Conservation (phyloP, 2,797 vertebrate genomes). For the Rhinichthys osculus region DNA sequence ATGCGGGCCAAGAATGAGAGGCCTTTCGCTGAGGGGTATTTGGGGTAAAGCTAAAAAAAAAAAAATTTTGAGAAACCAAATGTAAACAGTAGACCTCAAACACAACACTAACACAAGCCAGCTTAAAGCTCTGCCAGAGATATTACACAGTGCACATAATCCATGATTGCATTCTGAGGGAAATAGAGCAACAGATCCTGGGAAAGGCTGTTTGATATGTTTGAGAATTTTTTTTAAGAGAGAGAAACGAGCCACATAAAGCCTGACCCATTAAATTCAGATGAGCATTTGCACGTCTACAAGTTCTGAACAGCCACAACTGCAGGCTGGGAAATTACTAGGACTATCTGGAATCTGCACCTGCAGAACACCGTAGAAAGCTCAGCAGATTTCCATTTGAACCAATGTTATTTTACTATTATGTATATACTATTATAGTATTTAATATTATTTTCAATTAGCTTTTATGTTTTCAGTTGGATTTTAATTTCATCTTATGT, state of each 20-base stretch:
- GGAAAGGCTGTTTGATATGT: slow-evolving; percentile 38
- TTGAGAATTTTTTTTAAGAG: slow-evolving; percentile 21
- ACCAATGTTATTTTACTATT: background rate
- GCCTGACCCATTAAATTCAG: slow-evolving; percentile 21
- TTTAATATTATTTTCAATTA: background rate
- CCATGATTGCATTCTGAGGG: slow-evolving; percentile 38
- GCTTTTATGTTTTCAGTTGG: background rate
- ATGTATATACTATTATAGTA: background rate
- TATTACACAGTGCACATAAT: slow-evolving; percentile 6
- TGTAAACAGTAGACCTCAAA: slow-evolving; percentile 36
- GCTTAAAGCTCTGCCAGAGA: slow-evolving; percentile 20
- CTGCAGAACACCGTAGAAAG: background rate
- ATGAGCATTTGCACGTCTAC: slow-evolving; percentile 25
- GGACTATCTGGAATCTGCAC: background rate
- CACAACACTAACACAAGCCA: slow-evolving; percentile 17
- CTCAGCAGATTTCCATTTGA: background rate
- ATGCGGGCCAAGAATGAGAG: slow-evolving; percentile 16
- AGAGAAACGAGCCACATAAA: slow-evolving; percentile 17
- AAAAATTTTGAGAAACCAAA: slow-evolving; percentile 35
- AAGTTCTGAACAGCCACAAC: slow-evolving; percentile 15
- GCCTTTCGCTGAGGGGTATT: slow-evolving; percentile 35
- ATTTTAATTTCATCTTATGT: background rate
- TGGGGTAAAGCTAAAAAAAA: slow-evolving; percentile 28
- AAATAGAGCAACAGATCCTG: slow-evolving; percentile 44
- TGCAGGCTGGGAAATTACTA: background rate